A percentile compares a stretch with the other conserved stretches of the same genome.
Conservation (phyloP, 2,888 invertebrate species). For the Sphaerophoria rueppellii region DNA sequence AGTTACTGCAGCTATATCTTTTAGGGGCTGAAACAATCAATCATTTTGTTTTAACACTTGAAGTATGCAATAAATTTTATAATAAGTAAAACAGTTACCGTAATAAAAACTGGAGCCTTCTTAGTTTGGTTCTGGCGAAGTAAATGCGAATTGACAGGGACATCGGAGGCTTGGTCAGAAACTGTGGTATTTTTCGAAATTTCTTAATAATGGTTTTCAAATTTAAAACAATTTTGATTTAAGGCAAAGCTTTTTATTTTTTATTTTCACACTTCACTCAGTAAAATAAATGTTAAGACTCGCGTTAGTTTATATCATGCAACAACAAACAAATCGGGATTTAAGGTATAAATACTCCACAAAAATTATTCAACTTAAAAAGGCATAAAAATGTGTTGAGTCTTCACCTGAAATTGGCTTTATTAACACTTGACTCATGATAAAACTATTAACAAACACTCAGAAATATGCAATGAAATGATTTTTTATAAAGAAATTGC, state of each 20-base stretch:
- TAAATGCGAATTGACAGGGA: constrained; percentile 81
- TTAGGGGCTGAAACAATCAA: constrained; percentile 85
- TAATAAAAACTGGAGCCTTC: constrained; percentile 87
- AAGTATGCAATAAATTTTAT: not conserved
- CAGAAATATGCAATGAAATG: too few relatives aligned
- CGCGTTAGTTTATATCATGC: not conserved
- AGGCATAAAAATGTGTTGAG: too few relatives aligned
- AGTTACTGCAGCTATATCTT: constrained; percentile 87
- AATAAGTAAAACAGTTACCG: constrained; percentile 83
- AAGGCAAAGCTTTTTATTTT: constrained; percentile 45
- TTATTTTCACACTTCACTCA: constrained; percentile 21
- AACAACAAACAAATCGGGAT: not conserved
- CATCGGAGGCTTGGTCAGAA: constrained; percentile 79
- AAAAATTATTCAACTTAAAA: too few relatives aligned
- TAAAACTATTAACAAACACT: too few relatives aligned
- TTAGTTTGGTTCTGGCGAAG: constrained; percentile 83
- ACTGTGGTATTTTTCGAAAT: constrained; percentile 73
- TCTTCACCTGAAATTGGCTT: too few relatives aligned
- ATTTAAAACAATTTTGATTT: constrained; percentile 26
- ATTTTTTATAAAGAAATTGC: too few relatives aligned
- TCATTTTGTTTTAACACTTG: constrained; percentile 16
- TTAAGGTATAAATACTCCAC: not conserved
- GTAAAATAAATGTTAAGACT: constrained; percentile 6
- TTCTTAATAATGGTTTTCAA: constrained; percentile 15
- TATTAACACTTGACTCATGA: too few relatives aligned